Evolutionary conservation across 2,797 vertebrate genomes (phyloP).

Genomic region (Gephyroberyx darwinii): DNA sequence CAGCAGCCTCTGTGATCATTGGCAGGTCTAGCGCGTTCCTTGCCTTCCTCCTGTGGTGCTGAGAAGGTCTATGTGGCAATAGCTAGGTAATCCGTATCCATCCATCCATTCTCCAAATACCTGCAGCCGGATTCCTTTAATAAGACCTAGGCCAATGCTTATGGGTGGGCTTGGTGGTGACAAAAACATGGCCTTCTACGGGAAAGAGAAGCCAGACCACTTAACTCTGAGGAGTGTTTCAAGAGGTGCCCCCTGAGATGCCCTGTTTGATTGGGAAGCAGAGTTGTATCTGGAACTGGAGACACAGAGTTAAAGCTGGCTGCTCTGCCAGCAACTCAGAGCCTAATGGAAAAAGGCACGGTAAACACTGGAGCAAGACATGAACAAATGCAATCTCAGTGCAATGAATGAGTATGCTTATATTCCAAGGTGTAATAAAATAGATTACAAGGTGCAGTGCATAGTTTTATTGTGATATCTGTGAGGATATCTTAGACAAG

Average conservation of each 20-base stretch:
- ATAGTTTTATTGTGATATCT: conserved; percentile 11
- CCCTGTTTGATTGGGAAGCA: conserved; percentile 28
- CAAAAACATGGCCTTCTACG: conserved; percentile 47
- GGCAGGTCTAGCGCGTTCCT: conserved; percentile 59
- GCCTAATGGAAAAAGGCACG: conserved; percentile 20
- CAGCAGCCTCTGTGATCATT: conserved; percentile 74
- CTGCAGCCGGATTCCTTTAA: conserved; percentile 60
- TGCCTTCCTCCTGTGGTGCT: conserved; percentile 61
- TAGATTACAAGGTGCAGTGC: conserved; percentile 6
- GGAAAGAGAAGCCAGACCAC: conserved; percentile 53
- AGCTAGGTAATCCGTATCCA: conserved; percentile 67
- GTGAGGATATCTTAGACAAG: neutral
- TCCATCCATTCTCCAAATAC: conserved; percentile 50
- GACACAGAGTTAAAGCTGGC: conserved; percentile 9
- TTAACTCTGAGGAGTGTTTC: conserved; percentile 49
- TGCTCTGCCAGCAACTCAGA: conserved; percentile 32
- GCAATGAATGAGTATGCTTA: conserved; percentile 25
- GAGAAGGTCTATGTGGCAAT: conserved; percentile 50
- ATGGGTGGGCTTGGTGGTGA: conserved; percentile 51
- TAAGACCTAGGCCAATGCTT: conserved; percentile 43
- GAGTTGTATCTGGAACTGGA: conserved; percentile 40
- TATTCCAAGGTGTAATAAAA: conserved; percentile 26
- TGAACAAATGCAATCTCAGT: conserved; percentile 25
- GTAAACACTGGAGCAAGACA: conserved; percentile 24
- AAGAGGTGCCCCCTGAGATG: conserved; percentile 43